Conservation (phyloP, 1,140 invertebrate genomes). For the Holcopasites calliopsidis region DNA sequence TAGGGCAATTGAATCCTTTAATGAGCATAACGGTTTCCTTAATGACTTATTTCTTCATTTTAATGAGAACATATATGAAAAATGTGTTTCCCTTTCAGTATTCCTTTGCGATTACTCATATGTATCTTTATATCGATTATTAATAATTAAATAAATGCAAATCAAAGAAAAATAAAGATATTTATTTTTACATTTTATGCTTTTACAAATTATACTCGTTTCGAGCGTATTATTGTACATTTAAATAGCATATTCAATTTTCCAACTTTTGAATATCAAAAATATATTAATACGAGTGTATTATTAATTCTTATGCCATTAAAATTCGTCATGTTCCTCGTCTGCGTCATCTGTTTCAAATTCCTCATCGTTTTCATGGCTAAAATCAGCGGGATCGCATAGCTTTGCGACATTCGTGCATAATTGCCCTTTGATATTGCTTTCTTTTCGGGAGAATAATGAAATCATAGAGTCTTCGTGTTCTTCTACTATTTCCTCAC, state of each 20-base stretch:
- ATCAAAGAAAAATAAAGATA: neutral
- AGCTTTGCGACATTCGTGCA: slow-evolving; percentile 53
- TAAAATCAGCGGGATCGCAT: slow-evolving; percentile 44
- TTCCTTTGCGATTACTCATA: neutral
- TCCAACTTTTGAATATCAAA: slow-evolving; percentile 17
- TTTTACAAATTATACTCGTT: neutral
- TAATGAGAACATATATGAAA: neutral
- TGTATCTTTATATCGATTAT: neutral
- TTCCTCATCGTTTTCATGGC: slow-evolving; percentile 31
- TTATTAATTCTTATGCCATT: neutral
- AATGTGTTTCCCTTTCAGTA: neutral
- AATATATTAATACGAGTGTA: slow-evolving; percentile 16
- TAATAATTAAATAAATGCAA: neutral
- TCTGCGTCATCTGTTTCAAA: slow-evolving; percentile 3
- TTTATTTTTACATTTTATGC: slow-evolving; percentile 3
- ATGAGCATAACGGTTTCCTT: neutral
- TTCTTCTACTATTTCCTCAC: slow-evolving; percentile 82
- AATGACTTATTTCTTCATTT: neutral
- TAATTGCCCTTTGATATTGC: slow-evolving; percentile 38
- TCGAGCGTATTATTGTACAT: neutral
- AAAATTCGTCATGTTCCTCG: slow-evolving; percentile 35
- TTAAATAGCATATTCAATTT: slow-evolving; percentile 7
- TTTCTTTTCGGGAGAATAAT: slow-evolving; percentile 67
- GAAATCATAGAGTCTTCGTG: slow-evolving; percentile 81
- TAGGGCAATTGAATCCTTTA: neutral